Evolutionary conservation across 2,888 invertebrate genomes (phyloP).

Genomic region (Syrphus vitripennis): DNA sequence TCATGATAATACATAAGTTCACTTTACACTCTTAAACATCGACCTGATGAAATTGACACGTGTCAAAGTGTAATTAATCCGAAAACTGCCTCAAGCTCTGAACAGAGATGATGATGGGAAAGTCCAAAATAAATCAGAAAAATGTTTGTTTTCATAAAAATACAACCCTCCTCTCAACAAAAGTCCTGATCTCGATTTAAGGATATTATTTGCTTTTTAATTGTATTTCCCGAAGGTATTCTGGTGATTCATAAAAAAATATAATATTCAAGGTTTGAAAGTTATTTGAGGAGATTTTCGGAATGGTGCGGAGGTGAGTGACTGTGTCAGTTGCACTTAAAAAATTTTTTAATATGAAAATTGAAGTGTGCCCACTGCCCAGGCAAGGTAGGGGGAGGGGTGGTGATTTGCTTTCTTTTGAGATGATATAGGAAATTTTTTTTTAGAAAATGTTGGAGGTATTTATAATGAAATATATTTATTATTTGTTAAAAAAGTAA

Average conservation of each 20-base stretch:
- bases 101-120: too few relatives aligned
- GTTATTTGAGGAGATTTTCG: constrained; percentile 28
- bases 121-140: constrained; percentile 30
- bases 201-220: constrained; percentile 45
- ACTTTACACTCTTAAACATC: constrained; percentile 37
- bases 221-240: constrained; percentile 63
- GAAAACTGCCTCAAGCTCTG: constrained; percentile 24
- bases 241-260: constrained; percentile 7
- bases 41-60: constrained; percentile 67
- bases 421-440: constrained; percentile 8
- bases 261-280: constrained; percentile 20
- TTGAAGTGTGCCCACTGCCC: not conserved
- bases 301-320: not conserved
- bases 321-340: constrained; percentile 64
- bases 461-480: not conserved
- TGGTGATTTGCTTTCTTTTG: constrained; percentile 39
- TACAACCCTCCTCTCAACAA: constrained; percentile 36
- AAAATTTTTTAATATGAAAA: constrained; percentile 35
- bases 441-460: not conserved
- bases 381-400: constrained; percentile 36
- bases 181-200: constrained; percentile 25
- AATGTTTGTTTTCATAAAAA: constrained; percentile 64
- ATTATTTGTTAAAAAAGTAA: too few relatives aligned
- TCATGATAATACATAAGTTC: not conserved
- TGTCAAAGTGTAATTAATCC: constrained; percentile 64